Evolutionary conservation across 1,140 invertebrate genomes (phyloP).

Genomic region (Eulimnadia texana): DNA sequence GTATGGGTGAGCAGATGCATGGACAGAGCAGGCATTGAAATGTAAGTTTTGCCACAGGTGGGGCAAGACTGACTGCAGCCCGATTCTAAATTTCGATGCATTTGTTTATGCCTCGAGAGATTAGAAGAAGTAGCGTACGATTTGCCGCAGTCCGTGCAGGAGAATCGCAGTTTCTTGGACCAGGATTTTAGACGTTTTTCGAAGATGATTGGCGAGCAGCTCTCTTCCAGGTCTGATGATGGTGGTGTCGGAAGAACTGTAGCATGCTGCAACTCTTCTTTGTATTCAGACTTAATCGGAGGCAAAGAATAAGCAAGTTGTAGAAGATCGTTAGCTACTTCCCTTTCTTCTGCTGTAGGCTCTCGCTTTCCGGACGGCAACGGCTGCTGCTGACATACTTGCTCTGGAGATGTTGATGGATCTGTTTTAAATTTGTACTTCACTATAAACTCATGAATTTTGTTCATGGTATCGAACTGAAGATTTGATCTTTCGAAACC

Average conservation of each 20-base stretch:
- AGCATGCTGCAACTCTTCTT: background rate
- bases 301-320: constrained; percentile 24
- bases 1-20: constrained; percentile 68
- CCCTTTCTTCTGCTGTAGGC: constrained; percentile 23
- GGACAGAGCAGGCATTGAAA: constrained; percentile 60
- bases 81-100: constrained; percentile 55
- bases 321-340: constrained; percentile 25
- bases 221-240: background rate
- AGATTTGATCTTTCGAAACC: background rate
- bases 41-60: constrained; percentile 51
- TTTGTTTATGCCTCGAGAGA: constrained; percentile 90
- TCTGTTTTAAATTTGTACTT: background rate
- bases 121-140: constrained; percentile 92
- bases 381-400: background rate
- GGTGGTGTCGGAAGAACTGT: constrained; percentile 5
- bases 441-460: background rate
- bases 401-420: background rate
- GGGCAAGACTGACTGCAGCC: constrained; percentile 54
- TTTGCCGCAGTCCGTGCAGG: constrained; percentile 90
- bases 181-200: constrained; percentile 25
- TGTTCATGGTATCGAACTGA: background rate
- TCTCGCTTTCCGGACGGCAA: constrained; percentile 5
- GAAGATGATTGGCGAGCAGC: constrained; percentile 15
- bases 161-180: constrained; percentile 50
- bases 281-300: constrained; percentile 11